phyloP scores from a whole-genome alignment of 2,113 vertebrate genomes.

The Hucho hucho region DNA sequence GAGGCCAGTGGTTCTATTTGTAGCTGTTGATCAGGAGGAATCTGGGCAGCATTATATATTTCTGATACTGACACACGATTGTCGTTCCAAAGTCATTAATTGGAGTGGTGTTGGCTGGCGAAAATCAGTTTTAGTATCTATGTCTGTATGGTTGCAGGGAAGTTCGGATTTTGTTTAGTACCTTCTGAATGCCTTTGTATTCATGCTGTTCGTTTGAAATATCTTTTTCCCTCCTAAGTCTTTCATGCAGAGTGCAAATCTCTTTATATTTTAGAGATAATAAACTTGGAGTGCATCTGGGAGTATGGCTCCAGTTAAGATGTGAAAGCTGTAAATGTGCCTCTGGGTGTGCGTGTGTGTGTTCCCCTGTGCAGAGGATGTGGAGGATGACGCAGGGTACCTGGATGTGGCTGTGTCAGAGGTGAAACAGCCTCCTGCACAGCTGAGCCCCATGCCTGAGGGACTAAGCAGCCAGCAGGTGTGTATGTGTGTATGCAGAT shows the following conservation, averaged over 20 bases:
- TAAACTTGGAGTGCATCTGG: neutral
- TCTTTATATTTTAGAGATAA: constrained; percentile 3
- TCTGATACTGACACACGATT: constrained; percentile 40
- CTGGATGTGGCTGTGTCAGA: constrained; percentile 87
- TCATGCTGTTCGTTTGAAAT: constrained; percentile 45
- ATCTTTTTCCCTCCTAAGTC: constrained; percentile 1
- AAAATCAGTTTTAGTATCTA: neutral
- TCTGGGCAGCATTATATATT: constrained; percentile 36
- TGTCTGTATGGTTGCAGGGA: constrained; percentile 21
- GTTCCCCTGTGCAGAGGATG: constrained; percentile 76
- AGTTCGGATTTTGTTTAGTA: constrained; percentile 19
- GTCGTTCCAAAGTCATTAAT: constrained; percentile 56
- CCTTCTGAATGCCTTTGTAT: constrained; percentile 38
- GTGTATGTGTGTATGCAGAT: neutral
- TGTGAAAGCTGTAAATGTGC: constrained; percentile 10
- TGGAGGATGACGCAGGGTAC: constrained; percentile 89
- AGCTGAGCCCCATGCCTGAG: constrained; percentile 90
- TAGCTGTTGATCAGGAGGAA: constrained; percentile 49
- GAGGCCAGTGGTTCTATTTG: constrained; percentile 60
- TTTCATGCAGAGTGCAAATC: neutral
- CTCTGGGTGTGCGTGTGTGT: constrained; percentile 7
- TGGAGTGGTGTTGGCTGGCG: constrained; percentile 34
- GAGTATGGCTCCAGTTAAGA: neutral
- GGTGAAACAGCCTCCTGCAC: constrained; percentile 82
- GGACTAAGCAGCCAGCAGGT: constrained; percentile 93